Percentiles rank a stretch among this genome's conserved stretches.
phyloP scores from a whole-genome alignment of 1,140 invertebrate species.

The Drosophila azteca region DNA sequence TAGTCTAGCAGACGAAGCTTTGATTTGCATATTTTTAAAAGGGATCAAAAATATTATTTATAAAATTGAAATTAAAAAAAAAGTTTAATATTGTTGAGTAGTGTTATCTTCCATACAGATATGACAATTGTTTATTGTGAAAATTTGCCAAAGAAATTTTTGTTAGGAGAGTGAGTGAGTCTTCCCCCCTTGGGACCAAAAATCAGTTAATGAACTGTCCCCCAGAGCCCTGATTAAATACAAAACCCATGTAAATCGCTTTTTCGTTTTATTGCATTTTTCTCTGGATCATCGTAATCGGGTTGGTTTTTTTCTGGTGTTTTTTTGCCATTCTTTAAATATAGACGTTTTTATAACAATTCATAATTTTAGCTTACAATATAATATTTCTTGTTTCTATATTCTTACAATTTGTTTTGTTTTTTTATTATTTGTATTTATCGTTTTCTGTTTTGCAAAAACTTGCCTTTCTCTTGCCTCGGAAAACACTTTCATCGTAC shows the following conservation, averaged over 20 bases:
- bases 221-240: too few relatives aligned
- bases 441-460: conserved; percentile 57
- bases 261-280: conserved; percentile 75
- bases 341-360: conserved; percentile 78
- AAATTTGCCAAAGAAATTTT: too few relatives aligned
- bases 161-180: too few relatives aligned
- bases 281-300: conserved; percentile 48
- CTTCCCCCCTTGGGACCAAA: too few relatives aligned
- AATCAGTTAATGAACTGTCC: too few relatives aligned
- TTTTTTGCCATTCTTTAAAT: conserved; percentile 69
- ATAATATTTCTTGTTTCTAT: conserved; percentile 53
- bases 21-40: too few relatives aligned
- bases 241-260: conserved; percentile 35
- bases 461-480: conserved; percentile 37
- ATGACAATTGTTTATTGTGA: too few relatives aligned
- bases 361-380: conserved; percentile 80
- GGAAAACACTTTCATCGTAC: conserved; percentile 57
- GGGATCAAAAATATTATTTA: too few relatives aligned
- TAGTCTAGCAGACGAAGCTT: too few relatives aligned
- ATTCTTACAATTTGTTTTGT: conserved; percentile 59
- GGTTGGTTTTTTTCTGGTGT: conserved; percentile 41
- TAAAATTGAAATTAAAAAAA: too few relatives aligned
- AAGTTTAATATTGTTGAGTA: too few relatives aligned
- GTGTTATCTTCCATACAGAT: too few relatives aligned
- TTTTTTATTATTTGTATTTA: conserved; percentile 41